Evolutionary conservation across 2,797 vertebrate genomes (phyloP).

Genomic region (Tolypeutes matacus): DNA sequence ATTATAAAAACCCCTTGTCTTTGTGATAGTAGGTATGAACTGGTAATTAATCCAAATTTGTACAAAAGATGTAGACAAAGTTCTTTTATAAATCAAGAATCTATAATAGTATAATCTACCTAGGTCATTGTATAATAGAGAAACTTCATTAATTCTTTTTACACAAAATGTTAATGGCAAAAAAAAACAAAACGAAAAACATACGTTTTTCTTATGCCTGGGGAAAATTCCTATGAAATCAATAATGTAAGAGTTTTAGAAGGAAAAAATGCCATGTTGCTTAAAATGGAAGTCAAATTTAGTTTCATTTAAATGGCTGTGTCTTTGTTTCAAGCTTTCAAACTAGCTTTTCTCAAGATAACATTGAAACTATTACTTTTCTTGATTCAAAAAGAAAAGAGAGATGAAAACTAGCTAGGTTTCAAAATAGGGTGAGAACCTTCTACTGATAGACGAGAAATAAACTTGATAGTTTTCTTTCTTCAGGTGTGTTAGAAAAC

Average conservation of each 20-base stretch:
- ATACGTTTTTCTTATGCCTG: conserved; percentile 43
- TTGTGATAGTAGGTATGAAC: conserved; percentile 41
- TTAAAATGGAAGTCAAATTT: conserved; percentile 31
- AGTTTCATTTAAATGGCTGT: conserved; percentile 42
- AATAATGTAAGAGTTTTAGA: conserved; percentile 51
- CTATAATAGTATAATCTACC: neutral
- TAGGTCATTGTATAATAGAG: neutral
- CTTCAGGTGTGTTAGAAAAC: conserved; percentile 22
- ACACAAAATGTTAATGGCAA: conserved; percentile 19
- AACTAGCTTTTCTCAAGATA: neutral
- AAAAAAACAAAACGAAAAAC: neutral
- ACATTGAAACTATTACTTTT: conserved; percentile 34
- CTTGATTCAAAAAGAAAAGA: conserved; percentile 15
- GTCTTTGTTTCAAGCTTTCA: neutral
- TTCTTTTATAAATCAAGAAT: conserved; percentile 47
- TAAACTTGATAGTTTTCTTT: neutral
- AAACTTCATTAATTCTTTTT: conserved; percentile 23
- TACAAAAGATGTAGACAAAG: neutral
- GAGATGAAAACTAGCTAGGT: neutral
- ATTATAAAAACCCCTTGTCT: conserved; percentile 58
- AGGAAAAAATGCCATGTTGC: conserved; percentile 41
- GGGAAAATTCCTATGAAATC: conserved; percentile 56
- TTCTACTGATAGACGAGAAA: neutral
- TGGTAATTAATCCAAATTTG: conserved; percentile 43
- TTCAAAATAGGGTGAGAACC: neutral